Evolutionary conservation across 2,797 vertebrate species (phyloP).

Genomic region (Forpus xanthops): DNA sequence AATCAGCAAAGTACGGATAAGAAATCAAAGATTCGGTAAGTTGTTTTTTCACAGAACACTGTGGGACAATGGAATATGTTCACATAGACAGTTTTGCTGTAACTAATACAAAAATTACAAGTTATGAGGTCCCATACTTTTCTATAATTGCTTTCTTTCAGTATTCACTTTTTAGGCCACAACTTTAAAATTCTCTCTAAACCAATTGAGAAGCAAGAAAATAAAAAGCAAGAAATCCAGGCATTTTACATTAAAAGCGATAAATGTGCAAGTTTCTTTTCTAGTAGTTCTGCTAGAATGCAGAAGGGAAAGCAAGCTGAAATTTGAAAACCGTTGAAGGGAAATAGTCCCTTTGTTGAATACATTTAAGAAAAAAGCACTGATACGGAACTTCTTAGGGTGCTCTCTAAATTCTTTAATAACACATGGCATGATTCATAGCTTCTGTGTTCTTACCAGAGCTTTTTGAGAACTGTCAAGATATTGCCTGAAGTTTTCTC

Average conservation of each 20-base stretch:
- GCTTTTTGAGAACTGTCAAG: not conserved
- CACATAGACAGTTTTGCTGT: not conserved
- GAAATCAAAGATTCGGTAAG: not conserved
- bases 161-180: slow-evolving; percentile 22
- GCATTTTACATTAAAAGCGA: slow-evolving; percentile 52
- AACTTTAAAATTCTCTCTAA: slow-evolving; percentile 54
- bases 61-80: not conserved
- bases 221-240: slow-evolving; percentile 49
- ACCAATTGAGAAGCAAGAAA: slow-evolving; percentile 47
- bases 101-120: not conserved
- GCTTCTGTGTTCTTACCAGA: slow-evolving; percentile 23
- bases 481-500: not conserved
- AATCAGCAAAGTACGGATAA: not conserved
- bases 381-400: slow-evolving; percentile 21
- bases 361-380: slow-evolving; percentile 30
- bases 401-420: slow-evolving; percentile 44
- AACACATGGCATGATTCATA: not conserved
- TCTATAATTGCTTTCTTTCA: slow-evolving; percentile 49
- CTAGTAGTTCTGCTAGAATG: not conserved
- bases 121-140: not conserved
- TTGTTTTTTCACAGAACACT: not conserved
- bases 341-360: slow-evolving; percentile 42
- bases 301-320: not conserved
- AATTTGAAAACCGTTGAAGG: slow-evolving; percentile 33
- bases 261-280: not conserved